Evolutionary conservation across 1,140 invertebrate species (phyloP).

Genomic region (Drosophila prosaltans): DNA sequence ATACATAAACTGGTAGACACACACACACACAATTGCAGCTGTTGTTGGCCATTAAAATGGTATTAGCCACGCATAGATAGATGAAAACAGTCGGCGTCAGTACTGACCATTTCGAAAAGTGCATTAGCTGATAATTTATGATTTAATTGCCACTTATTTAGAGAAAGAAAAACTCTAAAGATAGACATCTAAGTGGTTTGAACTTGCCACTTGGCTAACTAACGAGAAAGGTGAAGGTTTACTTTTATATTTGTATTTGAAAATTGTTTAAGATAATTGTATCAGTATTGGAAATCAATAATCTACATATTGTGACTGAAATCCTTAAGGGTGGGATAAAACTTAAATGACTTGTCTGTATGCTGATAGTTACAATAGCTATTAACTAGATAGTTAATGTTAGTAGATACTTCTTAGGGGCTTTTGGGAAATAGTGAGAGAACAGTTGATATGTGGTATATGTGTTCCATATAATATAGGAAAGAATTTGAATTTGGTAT

Average conservation of each 20-base stretch:
- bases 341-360: too few relatives aligned
- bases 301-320: neutral
- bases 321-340: too few relatives aligned
- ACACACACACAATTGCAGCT: constrained; percentile 30
- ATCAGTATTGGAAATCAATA: constrained; percentile 4
- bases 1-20: neutral
- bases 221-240: neutral
- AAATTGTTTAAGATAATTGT: constrained; percentile 3
- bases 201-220: neutral
- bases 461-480: too few relatives aligned
- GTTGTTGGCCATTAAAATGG: constrained; percentile 43
- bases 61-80: constrained; percentile 18
- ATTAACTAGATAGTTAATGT: too few relatives aligned
- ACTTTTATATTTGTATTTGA: neutral
- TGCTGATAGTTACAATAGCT: too few relatives aligned
- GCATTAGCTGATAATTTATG: constrained; percentile 17
- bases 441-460: too few relatives aligned
- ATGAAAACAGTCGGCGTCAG: neutral
- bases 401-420: too few relatives aligned
- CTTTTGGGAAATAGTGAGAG: too few relatives aligned
- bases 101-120: constrained; percentile 10
- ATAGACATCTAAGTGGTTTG: constrained; percentile 3
- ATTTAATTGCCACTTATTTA: constrained; percentile 8
- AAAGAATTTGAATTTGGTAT: too few relatives aligned
- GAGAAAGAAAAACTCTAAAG: neutral